phyloP scores from a whole-genome alignment of 92 coral and sea anemone genomes.

The Micromussa lordhowensis region DNA sequence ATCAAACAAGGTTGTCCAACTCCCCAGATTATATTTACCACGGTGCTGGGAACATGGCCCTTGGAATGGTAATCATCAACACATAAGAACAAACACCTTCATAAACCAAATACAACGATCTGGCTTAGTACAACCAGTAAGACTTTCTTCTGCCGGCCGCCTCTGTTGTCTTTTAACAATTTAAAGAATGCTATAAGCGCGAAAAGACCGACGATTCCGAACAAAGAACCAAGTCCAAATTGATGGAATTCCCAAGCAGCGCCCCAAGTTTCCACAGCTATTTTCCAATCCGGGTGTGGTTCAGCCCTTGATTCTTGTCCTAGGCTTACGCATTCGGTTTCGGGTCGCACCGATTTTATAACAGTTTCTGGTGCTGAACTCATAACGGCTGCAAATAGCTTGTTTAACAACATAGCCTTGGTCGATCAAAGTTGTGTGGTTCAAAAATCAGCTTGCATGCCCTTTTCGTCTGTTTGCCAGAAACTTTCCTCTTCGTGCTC shows the following conservation, averaged over 20 bases:
- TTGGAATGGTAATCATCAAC: slow-evolving; percentile 72
- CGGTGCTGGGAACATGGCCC: slow-evolving; percentile 30
- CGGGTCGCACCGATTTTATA: not conserved
- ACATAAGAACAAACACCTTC: slow-evolving; percentile 65
- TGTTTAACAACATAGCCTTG: not conserved
- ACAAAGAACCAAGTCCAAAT: slow-evolving; percentile 72
- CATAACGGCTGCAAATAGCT: not conserved
- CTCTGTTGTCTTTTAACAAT: not conserved
- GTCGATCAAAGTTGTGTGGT: not conserved
- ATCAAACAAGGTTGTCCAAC: slow-evolving; percentile 77
- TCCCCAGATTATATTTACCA: slow-evolving; percentile 69
- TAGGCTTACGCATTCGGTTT: not conserved
- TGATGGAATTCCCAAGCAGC: slow-evolving; percentile 78
- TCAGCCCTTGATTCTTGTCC: slow-evolving; percentile 44
- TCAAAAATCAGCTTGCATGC: too few relatives aligned
- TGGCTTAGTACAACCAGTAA: slow-evolving; percentile 55
- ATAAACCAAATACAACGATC: slow-evolving; percentile 43
- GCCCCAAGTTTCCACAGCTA: slow-evolving; percentile 72
- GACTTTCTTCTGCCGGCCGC: slow-evolving; percentile 48
- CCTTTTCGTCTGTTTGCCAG: not conserved
- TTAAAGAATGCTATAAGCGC: slow-evolving; percentile 52
- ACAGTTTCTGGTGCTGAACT: slow-evolving; percentile 1
- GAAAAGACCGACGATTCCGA: slow-evolving; percentile 38
- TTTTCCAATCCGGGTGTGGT: slow-evolving; percentile 79
- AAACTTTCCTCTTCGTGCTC: not conserved